A percentile compares a stretch with the other conserved stretches of the same genome.
Evolutionary conservation across 2,113 vertebrate genomes (phyloP).

Genomic region (Manacus vitellinus): DNA sequence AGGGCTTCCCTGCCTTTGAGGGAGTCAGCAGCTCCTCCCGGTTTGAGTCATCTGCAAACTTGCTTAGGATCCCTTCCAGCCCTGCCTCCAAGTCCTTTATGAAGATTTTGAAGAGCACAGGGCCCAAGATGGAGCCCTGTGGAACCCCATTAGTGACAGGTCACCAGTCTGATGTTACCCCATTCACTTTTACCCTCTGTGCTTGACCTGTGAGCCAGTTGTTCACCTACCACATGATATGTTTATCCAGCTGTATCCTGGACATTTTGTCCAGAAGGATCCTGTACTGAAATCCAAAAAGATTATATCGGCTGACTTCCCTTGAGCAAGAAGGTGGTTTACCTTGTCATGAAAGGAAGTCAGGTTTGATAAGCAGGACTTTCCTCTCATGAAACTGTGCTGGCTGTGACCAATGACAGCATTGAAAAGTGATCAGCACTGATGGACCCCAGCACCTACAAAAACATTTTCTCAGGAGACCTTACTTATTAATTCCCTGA

Average conservation of each 20-base stretch:
- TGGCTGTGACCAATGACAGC: not conserved
- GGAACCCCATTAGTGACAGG: not conserved
- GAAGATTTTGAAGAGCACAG: not conserved
- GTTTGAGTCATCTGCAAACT: not conserved
- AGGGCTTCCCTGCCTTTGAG: not conserved
- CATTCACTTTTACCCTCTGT: not conserved
- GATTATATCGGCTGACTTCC: not conserved
- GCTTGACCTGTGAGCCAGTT: not conserved
- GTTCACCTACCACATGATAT: not conserved
- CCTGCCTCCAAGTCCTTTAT: not conserved
- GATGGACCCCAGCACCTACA: not conserved
- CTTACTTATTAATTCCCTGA: not conserved
- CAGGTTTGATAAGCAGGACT: not conserved
- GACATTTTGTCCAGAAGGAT: not conserved
- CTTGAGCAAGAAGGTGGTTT: not conserved
- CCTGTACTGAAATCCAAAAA: not conserved
- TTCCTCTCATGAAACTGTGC: not conserved
- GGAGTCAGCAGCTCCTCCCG: not conserved
- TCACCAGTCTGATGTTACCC: not conserved
- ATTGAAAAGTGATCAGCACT: not conserved
- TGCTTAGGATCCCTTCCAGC: not conserved
- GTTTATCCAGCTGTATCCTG: not conserved
- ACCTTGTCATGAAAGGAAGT: not conserved
- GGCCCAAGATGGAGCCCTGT: not conserved
- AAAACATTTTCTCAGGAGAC: not conserved